Base-by-base conservation (phyloP, 2,113 vertebrate genomes). In the Pollimyrus isidori region DNA sequence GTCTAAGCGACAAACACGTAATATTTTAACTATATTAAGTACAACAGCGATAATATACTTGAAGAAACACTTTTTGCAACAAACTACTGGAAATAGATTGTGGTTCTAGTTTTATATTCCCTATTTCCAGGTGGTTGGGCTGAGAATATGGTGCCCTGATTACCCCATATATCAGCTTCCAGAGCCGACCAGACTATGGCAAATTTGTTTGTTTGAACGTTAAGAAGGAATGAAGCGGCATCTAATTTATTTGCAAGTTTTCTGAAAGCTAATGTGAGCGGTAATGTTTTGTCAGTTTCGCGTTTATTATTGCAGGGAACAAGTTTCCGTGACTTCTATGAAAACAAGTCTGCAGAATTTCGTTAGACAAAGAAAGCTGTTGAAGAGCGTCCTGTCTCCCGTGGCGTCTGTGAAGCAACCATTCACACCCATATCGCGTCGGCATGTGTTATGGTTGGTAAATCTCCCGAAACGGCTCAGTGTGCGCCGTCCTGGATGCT, bases 391-490 rank as follows among this genome's bases (percentile, higher is more conserved):
- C 35, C 15, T 42, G 73, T 39, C 73, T 80, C 73, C 73, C 73
- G 30, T 80, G 35, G 73, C 73, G 35, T 80, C 73, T 42, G 73
- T 80, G 73, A 42, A 80, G 35, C 73, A 42, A 80, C 35, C 7
- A 39, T 42, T 80, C 73, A 80, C 73, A 80, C 73, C 73, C 73
- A 39, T 17, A 80, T 42, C 35, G 73, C 35, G 30, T 42, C 73
- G 35, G 73, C 73, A 80, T 80, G 73, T 80, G 73, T 80, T 80
- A 80, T 80, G 73, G 73, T 80, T 80, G 73, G 73, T 80, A 42
- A 80, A 17, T 19, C 4, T 80, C 73, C 73, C 73, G 35, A 80
- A 80, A 80, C 13, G 35, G 30, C 73, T 80, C 35, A 19, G 35
- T 80, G 30, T 80, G 73, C 17, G 73, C 73, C 35, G 73, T 80